phyloP scores from a whole-genome alignment of 2,797 vertebrate species.

The Oryzias dopingdopingensis region DNA sequence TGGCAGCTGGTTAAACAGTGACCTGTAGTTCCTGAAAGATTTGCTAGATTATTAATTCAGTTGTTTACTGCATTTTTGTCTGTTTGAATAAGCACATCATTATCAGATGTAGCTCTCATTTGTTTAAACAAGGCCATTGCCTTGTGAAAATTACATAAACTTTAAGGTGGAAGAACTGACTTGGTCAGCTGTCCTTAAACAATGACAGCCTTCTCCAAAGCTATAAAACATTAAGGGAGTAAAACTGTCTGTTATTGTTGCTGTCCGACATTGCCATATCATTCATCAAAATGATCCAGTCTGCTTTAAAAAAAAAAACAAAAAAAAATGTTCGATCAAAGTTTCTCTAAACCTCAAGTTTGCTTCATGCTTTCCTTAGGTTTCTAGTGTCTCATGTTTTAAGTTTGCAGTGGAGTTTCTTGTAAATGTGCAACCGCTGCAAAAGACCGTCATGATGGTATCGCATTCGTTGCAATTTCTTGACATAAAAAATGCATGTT shows the following conservation, averaged over 20 bases:
- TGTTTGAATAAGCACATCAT: not conserved
- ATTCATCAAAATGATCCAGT: not conserved
- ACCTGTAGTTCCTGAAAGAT: not conserved
- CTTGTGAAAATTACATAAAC: not conserved
- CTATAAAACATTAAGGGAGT: slow-evolving; percentile 4
- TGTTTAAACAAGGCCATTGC: not conserved
- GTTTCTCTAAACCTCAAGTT: too few species aligned
- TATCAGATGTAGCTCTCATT: not conserved
- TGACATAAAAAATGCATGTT: too few species aligned
- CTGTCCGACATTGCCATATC: not conserved
- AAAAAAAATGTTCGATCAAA: too few species aligned
- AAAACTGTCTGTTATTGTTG: not conserved
- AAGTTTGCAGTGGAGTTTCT: too few species aligned
- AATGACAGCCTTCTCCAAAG: not conserved
- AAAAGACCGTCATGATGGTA: too few species aligned
- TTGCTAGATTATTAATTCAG: not conserved
- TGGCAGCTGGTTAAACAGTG: not conserved
- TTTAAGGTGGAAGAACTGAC: not conserved
- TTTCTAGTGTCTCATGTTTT: too few species aligned
- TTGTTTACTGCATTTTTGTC: not conserved
- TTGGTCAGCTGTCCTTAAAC: not conserved
- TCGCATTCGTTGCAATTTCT: too few species aligned
- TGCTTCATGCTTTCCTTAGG: too few species aligned
- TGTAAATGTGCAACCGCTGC: too few species aligned
- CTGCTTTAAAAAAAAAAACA: too few species aligned